These are phyloP conservation scores for Acanthisitta chloris DNA, from an alignment of 2,113 vertebrate genomes.

Conservation along the genomic window DNA sequence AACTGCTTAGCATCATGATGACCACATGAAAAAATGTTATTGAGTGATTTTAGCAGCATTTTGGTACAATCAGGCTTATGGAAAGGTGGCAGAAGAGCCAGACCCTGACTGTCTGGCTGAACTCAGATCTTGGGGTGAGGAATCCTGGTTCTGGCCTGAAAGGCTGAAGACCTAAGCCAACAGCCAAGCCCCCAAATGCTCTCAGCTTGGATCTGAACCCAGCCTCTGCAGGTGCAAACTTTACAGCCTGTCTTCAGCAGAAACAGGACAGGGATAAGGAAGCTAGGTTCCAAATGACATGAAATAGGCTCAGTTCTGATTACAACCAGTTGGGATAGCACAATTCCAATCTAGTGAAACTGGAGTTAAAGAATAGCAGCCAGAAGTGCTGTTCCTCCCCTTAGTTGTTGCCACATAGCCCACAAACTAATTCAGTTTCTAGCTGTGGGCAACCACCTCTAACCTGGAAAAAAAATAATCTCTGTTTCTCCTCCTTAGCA, in stretches of 20 bases:
- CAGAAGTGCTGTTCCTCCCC: not conserved
- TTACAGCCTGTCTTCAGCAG: not conserved
- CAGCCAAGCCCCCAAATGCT: not conserved
- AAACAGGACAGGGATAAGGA: not conserved
- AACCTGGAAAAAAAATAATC: not conserved
- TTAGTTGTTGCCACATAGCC: not conserved
- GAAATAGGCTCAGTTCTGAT: not conserved
- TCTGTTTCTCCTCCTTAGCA: not conserved
- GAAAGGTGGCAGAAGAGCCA: not conserved
- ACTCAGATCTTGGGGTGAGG: not conserved
- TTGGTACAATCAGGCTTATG: not conserved
- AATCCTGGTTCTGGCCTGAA: not conserved
- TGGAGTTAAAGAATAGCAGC: not conserved
- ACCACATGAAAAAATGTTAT: not conserved
- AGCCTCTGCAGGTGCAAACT: not conserved
- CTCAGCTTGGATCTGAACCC: not conserved
- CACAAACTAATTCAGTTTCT: not conserved
- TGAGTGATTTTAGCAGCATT: not conserved
- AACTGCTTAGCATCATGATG: not conserved
- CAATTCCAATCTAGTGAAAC: not conserved
- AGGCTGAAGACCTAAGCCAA: not conserved
- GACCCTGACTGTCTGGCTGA: not conserved
- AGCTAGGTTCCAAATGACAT: not conserved
- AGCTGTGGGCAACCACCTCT: not conserved
- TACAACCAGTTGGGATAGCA: not conserved